Evolutionary conservation across 2,113 vertebrate species (phyloP).

Genomic region (human): DNA sequence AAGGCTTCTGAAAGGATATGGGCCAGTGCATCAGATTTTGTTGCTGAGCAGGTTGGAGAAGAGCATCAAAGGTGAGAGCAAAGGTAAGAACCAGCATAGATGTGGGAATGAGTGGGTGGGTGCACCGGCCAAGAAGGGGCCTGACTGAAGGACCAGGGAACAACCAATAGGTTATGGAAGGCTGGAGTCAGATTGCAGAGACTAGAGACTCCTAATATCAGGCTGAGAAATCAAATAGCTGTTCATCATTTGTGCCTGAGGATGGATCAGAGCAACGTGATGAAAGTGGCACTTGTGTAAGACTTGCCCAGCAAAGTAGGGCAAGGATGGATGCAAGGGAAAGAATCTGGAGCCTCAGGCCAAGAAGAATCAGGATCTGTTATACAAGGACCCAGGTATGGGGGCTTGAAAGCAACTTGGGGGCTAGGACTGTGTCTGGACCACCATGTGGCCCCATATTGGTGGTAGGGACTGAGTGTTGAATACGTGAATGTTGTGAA

Average conservation of each 20-base stretch:
- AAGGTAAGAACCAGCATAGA: background rate
- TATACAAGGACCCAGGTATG: no score
- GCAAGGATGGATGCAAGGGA: background rate
- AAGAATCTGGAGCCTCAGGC: background rate
- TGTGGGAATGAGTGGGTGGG: background rate
- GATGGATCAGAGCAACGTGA: background rate
- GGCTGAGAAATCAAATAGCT: background rate
- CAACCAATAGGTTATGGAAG: background rate
- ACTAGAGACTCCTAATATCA: background rate
- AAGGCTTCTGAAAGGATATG: background rate
- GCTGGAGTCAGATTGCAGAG: no score
- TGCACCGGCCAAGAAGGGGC: background rate
- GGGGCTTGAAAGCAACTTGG: background rate
- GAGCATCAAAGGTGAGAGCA: background rate
- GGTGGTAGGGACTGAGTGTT: no score
- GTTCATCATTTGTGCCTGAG: background rate
- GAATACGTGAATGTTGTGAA: background rate
- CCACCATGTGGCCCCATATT: background rate
- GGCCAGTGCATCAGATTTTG: background rate
- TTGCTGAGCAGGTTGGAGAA: background rate
- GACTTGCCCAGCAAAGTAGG: fast-evolving
- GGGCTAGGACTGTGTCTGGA: background rate
- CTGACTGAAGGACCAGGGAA: background rate
- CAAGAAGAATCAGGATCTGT: background rate
- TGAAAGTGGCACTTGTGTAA: background rate